These are phyloP conservation scores for Listronotus oregonensis DNA, from an alignment of 1,140 invertebrate species.

Conservation along the genomic window DNA sequence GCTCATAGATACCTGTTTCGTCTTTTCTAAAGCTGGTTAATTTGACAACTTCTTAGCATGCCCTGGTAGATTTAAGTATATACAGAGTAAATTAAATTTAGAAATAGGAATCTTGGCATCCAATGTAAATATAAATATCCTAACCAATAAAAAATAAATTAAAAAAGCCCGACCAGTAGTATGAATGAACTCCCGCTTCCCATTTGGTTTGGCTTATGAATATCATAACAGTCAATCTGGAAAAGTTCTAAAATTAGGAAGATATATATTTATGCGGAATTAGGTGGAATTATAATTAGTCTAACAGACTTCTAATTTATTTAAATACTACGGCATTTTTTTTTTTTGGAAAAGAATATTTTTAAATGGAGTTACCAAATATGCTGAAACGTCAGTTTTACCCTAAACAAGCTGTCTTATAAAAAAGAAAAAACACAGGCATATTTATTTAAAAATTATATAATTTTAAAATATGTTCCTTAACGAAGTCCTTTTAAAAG, in stretches of 20 bases:
- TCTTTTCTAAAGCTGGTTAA: background rate
- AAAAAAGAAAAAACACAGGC: no score
- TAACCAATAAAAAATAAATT: conserved; percentile 27
- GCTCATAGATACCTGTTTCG: no score
- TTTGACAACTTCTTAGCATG: background rate
- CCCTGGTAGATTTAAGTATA: background rate
- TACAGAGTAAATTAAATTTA: background rate
- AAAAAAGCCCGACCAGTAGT: conserved; percentile 17
- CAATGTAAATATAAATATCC: conserved; percentile 27
- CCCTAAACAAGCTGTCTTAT: no score
- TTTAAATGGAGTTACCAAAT: no score
- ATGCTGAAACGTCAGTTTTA: no score
- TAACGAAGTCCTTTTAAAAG: no score
- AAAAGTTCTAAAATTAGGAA: conserved; percentile 12
- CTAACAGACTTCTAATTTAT: no score
- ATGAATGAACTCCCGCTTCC: conserved; percentile 36
- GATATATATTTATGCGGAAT: background rate
- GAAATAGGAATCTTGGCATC: conserved; percentile 11
- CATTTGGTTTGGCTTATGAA: conserved; percentile 24
- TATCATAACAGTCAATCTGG: conserved; percentile 22
- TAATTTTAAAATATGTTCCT: no score
- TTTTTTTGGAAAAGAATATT: no score
- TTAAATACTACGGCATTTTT: no score
- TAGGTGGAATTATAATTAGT: no score
- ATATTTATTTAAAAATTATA: no score